Conservation (phyloP, 1,140 invertebrate genomes). For the Psilanteris sp. region DNA sequence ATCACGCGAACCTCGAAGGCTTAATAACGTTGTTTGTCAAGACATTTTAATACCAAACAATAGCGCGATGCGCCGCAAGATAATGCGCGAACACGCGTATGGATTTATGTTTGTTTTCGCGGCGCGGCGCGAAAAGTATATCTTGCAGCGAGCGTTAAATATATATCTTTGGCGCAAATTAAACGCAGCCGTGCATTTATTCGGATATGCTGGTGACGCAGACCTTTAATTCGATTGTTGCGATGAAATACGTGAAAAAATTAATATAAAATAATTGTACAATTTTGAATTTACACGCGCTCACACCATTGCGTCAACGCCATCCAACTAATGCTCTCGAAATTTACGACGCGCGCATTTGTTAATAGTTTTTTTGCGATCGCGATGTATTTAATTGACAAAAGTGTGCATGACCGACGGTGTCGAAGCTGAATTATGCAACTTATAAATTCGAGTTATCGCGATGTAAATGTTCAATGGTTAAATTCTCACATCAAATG, state of each 20-base stretch:
- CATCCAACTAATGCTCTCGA: constrained; percentile 7
- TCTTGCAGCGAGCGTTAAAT: background rate
- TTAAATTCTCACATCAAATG: too few species aligned
- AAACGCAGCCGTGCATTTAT: too few species aligned
- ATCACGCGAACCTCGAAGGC: constrained; percentile 8
- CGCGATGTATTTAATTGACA: constrained; percentile 8
- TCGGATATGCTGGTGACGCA: too few species aligned
- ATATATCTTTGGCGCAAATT: constrained; percentile 1
- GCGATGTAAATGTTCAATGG: too few species aligned
- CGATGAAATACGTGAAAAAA: too few species aligned
- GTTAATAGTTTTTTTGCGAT: constrained; percentile 14
- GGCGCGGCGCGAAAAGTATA: background rate
- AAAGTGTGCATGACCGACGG: background rate
- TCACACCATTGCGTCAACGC: constrained; percentile 5
- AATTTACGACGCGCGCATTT: constrained; percentile 14
- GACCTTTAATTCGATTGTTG: too few species aligned
- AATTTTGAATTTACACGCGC: constrained; percentile 35
- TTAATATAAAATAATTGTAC: too few species aligned
- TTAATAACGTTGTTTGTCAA: constrained; percentile 22
- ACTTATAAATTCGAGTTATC: too few species aligned
- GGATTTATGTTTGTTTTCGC: constrained; percentile 5
- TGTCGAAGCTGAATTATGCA: too few species aligned
- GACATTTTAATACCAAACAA: constrained; percentile 17
- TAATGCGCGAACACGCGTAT: constrained; percentile 1
- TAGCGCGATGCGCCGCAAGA: constrained; percentile 1